phyloP scores from a whole-genome alignment of 2,888 invertebrate species.

The Netelia inedita region DNA sequence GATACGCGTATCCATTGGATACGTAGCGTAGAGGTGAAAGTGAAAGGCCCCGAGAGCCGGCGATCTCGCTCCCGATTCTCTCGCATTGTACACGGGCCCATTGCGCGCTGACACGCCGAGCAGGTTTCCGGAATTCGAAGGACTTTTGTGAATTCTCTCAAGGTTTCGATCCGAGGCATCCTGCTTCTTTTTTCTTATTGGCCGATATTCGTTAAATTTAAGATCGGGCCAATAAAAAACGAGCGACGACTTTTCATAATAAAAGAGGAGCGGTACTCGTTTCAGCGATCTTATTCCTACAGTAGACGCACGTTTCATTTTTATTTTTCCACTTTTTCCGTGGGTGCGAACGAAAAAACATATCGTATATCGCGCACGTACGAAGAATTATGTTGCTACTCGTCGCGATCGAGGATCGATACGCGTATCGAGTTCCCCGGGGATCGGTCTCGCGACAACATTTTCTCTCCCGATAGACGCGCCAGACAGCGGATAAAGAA shows the following conservation, averaged over 20 bases:
- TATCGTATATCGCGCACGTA: no score
- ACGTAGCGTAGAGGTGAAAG: conserved; percentile 49
- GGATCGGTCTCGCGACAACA: neutral
- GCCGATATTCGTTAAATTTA: neutral
- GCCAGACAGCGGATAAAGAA: neutral
- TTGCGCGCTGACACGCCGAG: neutral
- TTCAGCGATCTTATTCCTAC: no score
- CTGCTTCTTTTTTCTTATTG: neutral
- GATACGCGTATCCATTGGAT: neutral
- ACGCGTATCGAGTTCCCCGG: neutral
- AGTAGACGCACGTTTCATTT: no score
- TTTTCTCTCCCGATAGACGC: neutral
- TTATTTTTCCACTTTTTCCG: no score
- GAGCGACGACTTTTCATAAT: no score
- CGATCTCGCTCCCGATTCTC: conserved; percentile 60
- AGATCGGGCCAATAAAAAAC: neutral
- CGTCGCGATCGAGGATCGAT: no score
- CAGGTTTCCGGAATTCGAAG: conserved; percentile 58
- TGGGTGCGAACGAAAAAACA: no score
- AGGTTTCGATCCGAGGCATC: conserved; percentile 41
- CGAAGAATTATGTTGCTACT: neutral
- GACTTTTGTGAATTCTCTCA: conserved; percentile 54
- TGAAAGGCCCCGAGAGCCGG: conserved; percentile 59
- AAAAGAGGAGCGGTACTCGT: no score
- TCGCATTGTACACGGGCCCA: conserved; percentile 34